Evolutionary conservation across 2,113 vertebrate genomes (phyloP), one percentile per base, ranked within the genome.

Genomic region (Pandion haliaetus): DNA sequence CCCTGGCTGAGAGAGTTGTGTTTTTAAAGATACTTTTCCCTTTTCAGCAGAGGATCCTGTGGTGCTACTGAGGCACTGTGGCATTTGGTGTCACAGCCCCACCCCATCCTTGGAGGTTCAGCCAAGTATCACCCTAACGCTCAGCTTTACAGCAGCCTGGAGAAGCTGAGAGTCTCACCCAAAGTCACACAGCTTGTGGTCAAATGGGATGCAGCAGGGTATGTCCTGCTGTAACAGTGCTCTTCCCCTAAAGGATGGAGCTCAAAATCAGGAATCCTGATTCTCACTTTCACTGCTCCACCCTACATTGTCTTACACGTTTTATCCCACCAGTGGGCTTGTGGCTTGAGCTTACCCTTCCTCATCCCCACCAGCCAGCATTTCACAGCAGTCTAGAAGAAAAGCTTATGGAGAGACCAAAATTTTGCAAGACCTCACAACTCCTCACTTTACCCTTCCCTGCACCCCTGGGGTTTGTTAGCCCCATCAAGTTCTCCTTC

Each of bases 241-340:
- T 44, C 14, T 78, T 58, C 17, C 5, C 10, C 17, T 61, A 18
- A 31, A 79, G 18, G 11, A 17, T 65, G 25, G 31, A 28, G 10
- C 62, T 87, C 2, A 8, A 47, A 85, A 78, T n/a, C 50, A 0
- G 0, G 4, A 66, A 12, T 78, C 12, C 29, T 32, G n/a, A 59
- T 66, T 92, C 34, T 90, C 16, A 17, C n/a, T 65, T 65, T 25
- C 10, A 28, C 49, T 90, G 50, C 40, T 82, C 2, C 14, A 49
- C 28, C 7, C 1, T 2, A 12, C 13, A 40, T 66, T 38, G 14
- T 57, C 25, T 42, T 0, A 1, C 11, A 17, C 2, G 1, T 83
- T 73, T 63, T 84, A 31, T 76, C 42, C 11, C 14, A 12, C 21
- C 29, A 28, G 20, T 40, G 25, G 38, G 10, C 28, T 85, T 90